A percentile compares a stretch with the other conserved stretches of the same genome.
These are phyloP conservation scores for Bambusicola thoracicus DNA, from an alignment of 2,113 vertebrate genomes.

Conservation along the genomic window DNA sequence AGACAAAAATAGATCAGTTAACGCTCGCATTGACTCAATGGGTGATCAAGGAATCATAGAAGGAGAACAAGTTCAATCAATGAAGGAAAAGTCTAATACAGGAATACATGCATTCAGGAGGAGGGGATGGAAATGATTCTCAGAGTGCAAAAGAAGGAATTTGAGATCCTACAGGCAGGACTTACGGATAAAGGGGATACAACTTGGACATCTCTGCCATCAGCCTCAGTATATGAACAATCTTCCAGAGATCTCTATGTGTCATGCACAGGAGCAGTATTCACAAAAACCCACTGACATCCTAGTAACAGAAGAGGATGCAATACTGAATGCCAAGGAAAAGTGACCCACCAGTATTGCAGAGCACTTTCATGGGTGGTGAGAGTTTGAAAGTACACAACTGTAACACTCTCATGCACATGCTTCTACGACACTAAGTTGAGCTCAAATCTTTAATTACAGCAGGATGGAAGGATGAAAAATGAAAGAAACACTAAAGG, in stretches of 20 bases:
- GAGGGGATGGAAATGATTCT: background rate
- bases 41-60: background rate
- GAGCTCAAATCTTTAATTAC: background rate
- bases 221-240: background rate
- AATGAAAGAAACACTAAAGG: background rate
- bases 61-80: background rate
- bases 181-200: background rate
- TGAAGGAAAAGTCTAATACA: background rate
- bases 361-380: rapidly evolving
- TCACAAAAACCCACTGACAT: background rate
- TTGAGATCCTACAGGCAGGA: background rate
- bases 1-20: background rate
- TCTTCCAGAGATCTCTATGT: background rate
- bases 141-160: background rate
- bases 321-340: background rate
- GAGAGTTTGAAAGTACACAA: background rate
- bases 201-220: background rate
- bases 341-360: background rate
- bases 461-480: background rate
- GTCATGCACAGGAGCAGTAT: rapidly evolving
- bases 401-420: background rate
- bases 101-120: background rate
- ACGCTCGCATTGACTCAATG: background rate
- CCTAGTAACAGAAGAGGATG: rapidly evolving
- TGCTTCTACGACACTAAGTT: background rate